Conservation (phyloP, 1,140 invertebrate genomes). For the Drosophila seguyi region DNA sequence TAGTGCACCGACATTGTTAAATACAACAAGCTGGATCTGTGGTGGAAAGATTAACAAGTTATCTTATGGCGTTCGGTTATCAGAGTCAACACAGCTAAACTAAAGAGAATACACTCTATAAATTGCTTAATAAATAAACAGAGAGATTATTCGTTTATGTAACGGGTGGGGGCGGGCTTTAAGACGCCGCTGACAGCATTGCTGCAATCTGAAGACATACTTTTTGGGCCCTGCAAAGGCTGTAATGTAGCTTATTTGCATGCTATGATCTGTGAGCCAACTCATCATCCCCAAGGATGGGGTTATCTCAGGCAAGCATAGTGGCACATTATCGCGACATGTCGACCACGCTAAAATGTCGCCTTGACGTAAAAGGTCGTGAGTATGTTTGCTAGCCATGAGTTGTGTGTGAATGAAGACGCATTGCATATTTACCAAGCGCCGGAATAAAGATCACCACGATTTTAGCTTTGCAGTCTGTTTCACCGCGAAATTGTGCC, state of each 20-base stretch:
- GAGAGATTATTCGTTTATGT: conserved; percentile 28
- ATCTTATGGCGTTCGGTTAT: conserved; percentile 14
- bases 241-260: neutral
- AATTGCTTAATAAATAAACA: conserved; percentile 30
- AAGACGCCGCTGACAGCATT: neutral
- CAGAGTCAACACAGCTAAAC: conserved; percentile 8
- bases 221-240: neutral
- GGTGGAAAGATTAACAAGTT: conserved; percentile 16
- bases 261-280: neutral
- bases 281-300: neutral
- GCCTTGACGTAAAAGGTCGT: neutral
- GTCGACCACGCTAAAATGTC: neutral
- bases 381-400: neutral
- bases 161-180: conserved; percentile 1
- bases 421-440: conserved; percentile 20
- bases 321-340: neutral
- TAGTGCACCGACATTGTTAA: conserved; percentile 96
- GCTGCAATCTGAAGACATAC: conserved; percentile 4
- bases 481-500: conserved; percentile 12
- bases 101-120: conserved; percentile 1
- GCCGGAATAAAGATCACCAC: conserved; percentile 13
- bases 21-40: conserved; percentile 6
- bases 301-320: neutral
- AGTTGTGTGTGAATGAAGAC: neutral
- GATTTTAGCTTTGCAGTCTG: conserved; percentile 14